A percentile compares a stretch with the other conserved stretches of the same genome.
phyloP scores from a whole-genome alignment of 2,888 invertebrate species.

The Dione vanillae region DNA sequence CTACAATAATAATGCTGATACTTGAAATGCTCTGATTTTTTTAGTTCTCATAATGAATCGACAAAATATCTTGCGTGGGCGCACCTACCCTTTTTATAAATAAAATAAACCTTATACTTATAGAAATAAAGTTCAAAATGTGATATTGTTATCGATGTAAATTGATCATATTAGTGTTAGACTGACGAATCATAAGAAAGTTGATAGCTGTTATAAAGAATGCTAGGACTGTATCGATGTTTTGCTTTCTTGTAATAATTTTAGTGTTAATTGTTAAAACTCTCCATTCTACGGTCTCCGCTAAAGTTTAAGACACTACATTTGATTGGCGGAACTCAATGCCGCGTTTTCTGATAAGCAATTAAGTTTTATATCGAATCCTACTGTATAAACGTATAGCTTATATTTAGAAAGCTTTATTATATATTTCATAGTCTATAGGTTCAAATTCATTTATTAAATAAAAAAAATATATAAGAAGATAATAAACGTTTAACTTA shows the following conservation, averaged over 20 bases:
- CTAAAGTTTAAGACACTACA: no score
- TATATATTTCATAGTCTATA: no score
- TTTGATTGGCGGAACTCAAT: no score
- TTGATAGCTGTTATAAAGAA: slow-evolving; percentile 33
- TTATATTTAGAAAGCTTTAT: no score
- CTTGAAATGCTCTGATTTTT: slow-evolving; percentile 40
- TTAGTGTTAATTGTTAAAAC: not conserved
- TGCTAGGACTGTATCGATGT: slow-evolving; percentile 2
- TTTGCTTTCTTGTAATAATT: not conserved
- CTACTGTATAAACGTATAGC: no score
- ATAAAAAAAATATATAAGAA: no score
- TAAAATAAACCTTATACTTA: slow-evolving; percentile 18
- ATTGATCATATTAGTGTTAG: slow-evolving; percentile 34
- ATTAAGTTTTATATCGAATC: no score
- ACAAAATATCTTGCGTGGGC: slow-evolving; percentile 53
- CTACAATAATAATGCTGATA: slow-evolving; percentile 46
- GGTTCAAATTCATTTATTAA: no score
- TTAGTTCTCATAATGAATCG: slow-evolving; percentile 55
- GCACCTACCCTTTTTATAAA: slow-evolving; percentile 47
- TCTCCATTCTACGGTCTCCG: no score
- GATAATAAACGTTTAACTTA: no score
- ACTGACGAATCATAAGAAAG: slow-evolving; percentile 34
- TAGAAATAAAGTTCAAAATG: slow-evolving; percentile 37
- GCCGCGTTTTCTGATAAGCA: no score
- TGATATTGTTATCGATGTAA: slow-evolving; percentile 35